These are phyloP conservation scores for Thysanoteuthis rhombus DNA, from an alignment of 2,888 invertebrate genomes.

Conservation along the genomic window DNA sequence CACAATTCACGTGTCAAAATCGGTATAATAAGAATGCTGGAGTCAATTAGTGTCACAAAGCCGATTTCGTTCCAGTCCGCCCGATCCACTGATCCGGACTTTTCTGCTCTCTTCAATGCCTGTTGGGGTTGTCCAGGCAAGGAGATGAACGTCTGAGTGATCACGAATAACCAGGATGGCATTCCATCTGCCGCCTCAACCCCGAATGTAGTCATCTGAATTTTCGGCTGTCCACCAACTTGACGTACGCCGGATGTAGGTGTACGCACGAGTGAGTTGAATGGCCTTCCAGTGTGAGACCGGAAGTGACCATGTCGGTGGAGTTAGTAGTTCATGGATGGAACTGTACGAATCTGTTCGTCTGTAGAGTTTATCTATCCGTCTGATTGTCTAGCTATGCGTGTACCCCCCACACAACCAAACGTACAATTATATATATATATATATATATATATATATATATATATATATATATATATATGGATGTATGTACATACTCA, in stretches of 20 bases:
- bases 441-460: too few species aligned
- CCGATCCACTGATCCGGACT: too few species aligned
- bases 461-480: neutral
- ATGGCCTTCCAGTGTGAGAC: neutral
- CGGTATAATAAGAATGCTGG: neutral
- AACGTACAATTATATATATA: too few species aligned
- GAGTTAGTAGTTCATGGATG: neutral
- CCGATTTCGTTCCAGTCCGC: neutral
- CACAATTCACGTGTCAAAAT: neutral
- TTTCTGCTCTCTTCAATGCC: neutral
- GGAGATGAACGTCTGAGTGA: neutral
- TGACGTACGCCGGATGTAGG: neutral
- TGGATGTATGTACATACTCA: neutral
- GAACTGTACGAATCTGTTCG: neutral
- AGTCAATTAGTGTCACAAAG: neutral
- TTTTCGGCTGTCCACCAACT: neutral
- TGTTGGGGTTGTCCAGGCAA: neutral
- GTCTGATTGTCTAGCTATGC: neutral
- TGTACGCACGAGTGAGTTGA: neutral
- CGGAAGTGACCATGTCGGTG: neutral
- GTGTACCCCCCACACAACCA: too few species aligned
- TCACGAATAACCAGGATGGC: neutral
- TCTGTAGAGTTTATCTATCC: too few species aligned
- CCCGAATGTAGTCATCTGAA: neutral
- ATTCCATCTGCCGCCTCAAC: neutral